Conservation (phyloP, 1,140 invertebrate species). For the Diabrotica undecimpunctata region DNA sequence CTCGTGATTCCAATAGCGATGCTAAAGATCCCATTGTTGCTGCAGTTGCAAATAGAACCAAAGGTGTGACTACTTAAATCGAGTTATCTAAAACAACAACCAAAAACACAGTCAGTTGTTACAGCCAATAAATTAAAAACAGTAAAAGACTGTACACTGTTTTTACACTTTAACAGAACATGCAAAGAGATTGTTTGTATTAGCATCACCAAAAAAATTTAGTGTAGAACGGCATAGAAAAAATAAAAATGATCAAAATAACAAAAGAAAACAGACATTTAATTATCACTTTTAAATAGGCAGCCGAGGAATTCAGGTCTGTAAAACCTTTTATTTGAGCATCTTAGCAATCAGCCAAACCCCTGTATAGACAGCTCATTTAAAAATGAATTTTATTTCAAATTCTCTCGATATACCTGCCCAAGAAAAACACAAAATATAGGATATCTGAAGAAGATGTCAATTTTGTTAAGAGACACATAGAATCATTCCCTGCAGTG, state of each 20-base stretch:
- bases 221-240: background rate
- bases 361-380: slow-evolving; percentile 16
- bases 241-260: slow-evolving; percentile 5
- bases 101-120: slow-evolving; percentile 13
- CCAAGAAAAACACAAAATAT: slow-evolving; percentile 14
- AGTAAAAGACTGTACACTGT: slow-evolving; percentile 5
- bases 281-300: too few relatives aligned
- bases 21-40: background rate
- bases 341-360: slow-evolving; percentile 16
- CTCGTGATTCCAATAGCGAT: background rate
- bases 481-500: too few relatives aligned
- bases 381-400: slow-evolving; percentile 10
- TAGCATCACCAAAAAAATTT: slow-evolving; percentile 4
- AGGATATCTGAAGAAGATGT: slow-evolving; percentile 18
- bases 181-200: slow-evolving; percentile 5
- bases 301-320: too few relatives aligned
- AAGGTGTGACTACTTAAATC: too few relatives aligned
- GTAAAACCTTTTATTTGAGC: slow-evolving; percentile 14
- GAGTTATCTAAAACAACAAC: slow-evolving; percentile 7
- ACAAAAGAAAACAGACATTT: too few relatives aligned
- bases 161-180: too few relatives aligned
- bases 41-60: too few relatives aligned
- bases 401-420: slow-evolving; percentile 6
- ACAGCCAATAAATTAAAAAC: slow-evolving; percentile 3
- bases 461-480: slow-evolving; percentile 19